These are phyloP conservation scores for Ips typographus DNA, from an alignment of 1,140 invertebrate genomes.

Conservation along the genomic window DNA sequence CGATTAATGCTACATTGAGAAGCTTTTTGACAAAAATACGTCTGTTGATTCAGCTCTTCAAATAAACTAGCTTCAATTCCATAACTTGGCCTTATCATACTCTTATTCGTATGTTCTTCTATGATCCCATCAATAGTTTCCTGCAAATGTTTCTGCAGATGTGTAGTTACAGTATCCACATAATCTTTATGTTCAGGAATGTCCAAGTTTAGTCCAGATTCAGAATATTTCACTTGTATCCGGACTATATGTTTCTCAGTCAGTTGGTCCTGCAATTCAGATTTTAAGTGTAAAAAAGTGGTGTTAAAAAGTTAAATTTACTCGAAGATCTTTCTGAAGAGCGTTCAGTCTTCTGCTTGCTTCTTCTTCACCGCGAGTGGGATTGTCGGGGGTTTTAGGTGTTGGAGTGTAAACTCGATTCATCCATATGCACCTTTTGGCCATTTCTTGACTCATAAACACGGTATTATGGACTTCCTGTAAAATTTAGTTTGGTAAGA, in stretches of 20 bases:
- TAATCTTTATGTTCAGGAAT: constrained; percentile 64
- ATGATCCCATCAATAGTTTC: constrained; percentile 62
- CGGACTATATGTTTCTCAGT: constrained; percentile 64
- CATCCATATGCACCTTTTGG: constrained; percentile 74
- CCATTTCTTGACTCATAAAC: constrained; percentile 71
- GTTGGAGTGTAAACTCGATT: constrained; percentile 58
- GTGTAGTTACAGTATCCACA: constrained; percentile 59
- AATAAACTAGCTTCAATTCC: constrained; percentile 59
- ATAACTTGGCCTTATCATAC: constrained; percentile 53
- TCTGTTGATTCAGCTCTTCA: constrained; percentile 70
- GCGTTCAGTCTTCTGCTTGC: constrained; percentile 66
- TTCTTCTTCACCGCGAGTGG: constrained; percentile 59
- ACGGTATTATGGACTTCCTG: constrained; percentile 78
- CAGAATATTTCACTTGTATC: constrained; percentile 60
- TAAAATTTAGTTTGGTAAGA: constrained; percentile 9
- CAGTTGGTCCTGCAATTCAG: constrained; percentile 57
- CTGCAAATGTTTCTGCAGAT: constrained; percentile 56
- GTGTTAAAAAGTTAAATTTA: constrained; percentile 41
- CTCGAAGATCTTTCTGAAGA: constrained; percentile 71
- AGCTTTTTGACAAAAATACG: constrained; percentile 63
- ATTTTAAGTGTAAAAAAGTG: constrained; percentile 1
- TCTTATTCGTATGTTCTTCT: constrained; percentile 56
- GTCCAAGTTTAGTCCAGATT: constrained; percentile 55
- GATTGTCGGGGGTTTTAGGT: constrained; percentile 53
- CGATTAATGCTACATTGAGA: constrained; percentile 64